Conservation (phyloP, 2,888 invertebrate genomes). For the Xestia rhomboidea region DNA sequence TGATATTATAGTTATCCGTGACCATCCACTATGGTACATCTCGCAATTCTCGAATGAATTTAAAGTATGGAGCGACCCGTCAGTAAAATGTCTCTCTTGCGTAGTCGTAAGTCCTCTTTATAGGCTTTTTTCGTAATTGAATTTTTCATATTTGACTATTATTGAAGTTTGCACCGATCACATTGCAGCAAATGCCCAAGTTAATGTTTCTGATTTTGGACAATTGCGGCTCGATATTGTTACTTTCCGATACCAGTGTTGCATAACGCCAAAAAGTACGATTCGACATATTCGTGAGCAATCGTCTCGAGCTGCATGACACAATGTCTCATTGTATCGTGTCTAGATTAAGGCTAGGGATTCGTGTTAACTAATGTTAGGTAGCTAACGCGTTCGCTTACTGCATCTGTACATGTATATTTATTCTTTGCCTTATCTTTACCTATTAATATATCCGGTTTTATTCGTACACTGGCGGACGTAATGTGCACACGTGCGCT, state of each 20-base stretch:
- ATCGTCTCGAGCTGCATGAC: conserved; percentile 51
- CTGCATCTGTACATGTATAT: conserved; percentile 78
- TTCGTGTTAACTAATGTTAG: conserved; percentile 89
- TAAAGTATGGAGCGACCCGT: conserved; percentile 64
- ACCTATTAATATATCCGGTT: conserved; percentile 63
- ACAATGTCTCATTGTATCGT: conserved; percentile 77
- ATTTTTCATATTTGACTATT: conserved; percentile 72
- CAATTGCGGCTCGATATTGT: conserved; percentile 62
- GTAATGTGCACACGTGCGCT: conserved; percentile 27
- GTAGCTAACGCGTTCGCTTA: conserved; percentile 87
- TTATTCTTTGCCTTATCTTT: conserved; percentile 76
- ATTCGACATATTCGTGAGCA: conserved; percentile 24
- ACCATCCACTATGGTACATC: conserved; percentile 44
- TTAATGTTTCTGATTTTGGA: conserved; percentile 75
- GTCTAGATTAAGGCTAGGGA: conserved; percentile 87
- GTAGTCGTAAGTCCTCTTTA: conserved; percentile 73
- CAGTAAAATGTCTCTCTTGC: conserved; percentile 73
- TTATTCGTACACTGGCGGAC: conserved; percentile 60
- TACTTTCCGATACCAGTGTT: conserved; percentile 39
- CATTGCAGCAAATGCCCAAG: conserved; percentile 74
- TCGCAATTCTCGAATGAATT: conserved; percentile 63
- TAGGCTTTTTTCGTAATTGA: conserved; percentile 74
- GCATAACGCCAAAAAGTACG: conserved; percentile 20
- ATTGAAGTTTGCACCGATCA: conserved; percentile 78
- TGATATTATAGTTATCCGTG: conserved; percentile 53